Evolutionary conservation across 2,113 vertebrate genomes (phyloP).

Genomic region (Barbus barbus): DNA sequence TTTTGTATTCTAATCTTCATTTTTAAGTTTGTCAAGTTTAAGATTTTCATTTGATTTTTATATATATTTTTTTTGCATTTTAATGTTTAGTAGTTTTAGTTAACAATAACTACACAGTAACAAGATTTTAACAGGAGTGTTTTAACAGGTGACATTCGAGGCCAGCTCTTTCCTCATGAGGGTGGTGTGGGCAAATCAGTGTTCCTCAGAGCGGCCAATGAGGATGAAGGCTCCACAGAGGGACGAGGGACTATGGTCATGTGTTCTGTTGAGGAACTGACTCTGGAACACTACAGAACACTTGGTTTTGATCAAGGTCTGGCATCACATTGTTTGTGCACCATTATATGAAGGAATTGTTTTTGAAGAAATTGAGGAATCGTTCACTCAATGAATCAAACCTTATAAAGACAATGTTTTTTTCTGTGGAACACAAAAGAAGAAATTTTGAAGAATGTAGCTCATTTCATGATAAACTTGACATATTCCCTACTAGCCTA

Average conservation of each 20-base stretch:
- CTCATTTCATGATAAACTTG: too few species aligned
- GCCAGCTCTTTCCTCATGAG: conserved; percentile 87
- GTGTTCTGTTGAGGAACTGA: conserved; percentile 79
- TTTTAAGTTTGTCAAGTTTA: too few species aligned
- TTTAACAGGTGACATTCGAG: conserved; percentile 85
- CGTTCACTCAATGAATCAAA: background rate
- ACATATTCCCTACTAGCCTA: too few species aligned
- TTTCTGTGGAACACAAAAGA: background rate
- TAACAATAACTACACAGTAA: background rate
- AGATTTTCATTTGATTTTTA: too few species aligned
- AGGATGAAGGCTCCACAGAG: conserved; percentile 43
- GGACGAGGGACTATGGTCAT: conserved; percentile 73
- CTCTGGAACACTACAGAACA: too few species aligned
- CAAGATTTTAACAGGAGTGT: background rate
- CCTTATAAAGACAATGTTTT: background rate
- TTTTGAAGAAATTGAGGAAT: too few species aligned
- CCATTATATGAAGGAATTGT: background rate
- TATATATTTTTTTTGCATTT: too few species aligned
- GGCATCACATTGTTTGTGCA: background rate
- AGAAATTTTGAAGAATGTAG: too few species aligned
- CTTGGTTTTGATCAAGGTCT: too few species aligned
- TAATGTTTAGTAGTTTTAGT: background rate
- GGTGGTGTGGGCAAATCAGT: conserved; percentile 87
- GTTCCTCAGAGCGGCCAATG: conserved; percentile 80
- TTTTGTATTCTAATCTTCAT: too few species aligned